These are phyloP conservation scores for Sepioteuthis lessoniana DNA, from an alignment of 2,888 invertebrate genomes.

Conservation along the genomic window DNA sequence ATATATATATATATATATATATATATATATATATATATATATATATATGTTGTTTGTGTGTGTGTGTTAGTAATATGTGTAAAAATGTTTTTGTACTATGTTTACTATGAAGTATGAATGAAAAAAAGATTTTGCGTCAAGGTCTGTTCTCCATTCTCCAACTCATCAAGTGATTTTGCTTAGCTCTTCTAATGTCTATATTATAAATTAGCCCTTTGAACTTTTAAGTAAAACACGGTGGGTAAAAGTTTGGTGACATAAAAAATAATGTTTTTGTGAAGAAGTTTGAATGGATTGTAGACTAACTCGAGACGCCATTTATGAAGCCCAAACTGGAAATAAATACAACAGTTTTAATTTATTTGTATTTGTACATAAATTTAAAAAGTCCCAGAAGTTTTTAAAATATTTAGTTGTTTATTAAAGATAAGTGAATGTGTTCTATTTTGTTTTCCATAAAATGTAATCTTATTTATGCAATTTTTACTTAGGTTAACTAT, in stretches of 20 bases:
- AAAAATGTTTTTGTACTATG: neutral
- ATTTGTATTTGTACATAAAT: neutral
- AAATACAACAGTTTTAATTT: neutral
- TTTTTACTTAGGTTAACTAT: too few species aligned
- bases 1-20: constrained; percentile 44
- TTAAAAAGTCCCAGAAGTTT: neutral
- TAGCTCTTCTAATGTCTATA: neutral
- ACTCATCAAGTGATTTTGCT: neutral
- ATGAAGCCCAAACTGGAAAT: neutral
- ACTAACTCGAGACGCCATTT: constrained; percentile 2
- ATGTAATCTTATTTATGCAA: neutral
- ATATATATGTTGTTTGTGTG: neutral
- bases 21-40: constrained; percentile 38
- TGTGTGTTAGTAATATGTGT: neutral
- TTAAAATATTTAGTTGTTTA: neutral
- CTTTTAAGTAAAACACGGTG: neutral
- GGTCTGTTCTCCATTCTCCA: neutral
- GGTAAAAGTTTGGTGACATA: neutral
- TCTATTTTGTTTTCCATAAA: neutral
- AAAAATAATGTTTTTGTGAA: neutral
- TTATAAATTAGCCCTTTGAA: neutral
- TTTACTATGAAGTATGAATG: neutral
- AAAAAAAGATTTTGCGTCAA: neutral
- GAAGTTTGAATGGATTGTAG: neutral
- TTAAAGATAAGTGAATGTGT: neutral